Percentiles rank a stretch among this genome's conserved stretches.
Evolutionary conservation across 2,888 invertebrate genomes (phyloP).

Genomic region (Adelognathus sp.): DNA sequence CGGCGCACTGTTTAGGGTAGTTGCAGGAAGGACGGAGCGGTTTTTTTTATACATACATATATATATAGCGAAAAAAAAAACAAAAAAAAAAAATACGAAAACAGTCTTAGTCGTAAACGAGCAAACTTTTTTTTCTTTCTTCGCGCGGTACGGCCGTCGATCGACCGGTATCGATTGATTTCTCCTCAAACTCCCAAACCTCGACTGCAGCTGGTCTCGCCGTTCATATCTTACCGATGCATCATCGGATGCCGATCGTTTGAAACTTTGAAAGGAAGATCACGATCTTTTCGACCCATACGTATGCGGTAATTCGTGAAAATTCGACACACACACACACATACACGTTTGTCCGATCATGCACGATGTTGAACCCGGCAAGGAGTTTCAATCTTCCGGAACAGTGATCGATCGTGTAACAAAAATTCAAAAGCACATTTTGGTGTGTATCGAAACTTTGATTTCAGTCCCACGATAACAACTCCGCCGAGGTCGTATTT

Average conservation of each 20-base stretch:
- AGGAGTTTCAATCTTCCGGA: not conserved
- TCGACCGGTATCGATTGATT: slow-evolving; percentile 69
- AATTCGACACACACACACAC: too few species aligned
- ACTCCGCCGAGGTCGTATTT: slow-evolving; percentile 42
- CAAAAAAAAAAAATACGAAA: not conserved
- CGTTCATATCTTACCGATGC: slow-evolving; percentile 9
- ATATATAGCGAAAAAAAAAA: not conserved
- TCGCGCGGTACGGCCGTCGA: slow-evolving; percentile 52
- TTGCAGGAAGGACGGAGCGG: slow-evolving; percentile 24
- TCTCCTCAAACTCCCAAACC: slow-evolving; percentile 20
- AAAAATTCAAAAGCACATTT: too few species aligned
- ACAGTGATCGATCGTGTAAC: too few species aligned
- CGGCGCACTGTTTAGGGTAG: slow-evolving; percentile 17
- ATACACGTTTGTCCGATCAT: not conserved
- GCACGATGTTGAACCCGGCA: not conserved
- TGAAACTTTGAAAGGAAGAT: not conserved
- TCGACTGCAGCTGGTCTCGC: slow-evolving; percentile 72
- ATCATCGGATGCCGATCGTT: not conserved
- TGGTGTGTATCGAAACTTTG: too few species aligned
- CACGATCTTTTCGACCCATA: not conserved
- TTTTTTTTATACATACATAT: not conserved
- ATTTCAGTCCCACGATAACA: too few species aligned
- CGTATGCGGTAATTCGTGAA: not conserved
- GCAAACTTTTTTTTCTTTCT: slow-evolving; percentile 9
- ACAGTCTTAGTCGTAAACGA: not conserved